These are phyloP conservation scores for Orthosia cruda DNA, from an alignment of 2,888 invertebrate genomes.

Conservation along the genomic window DNA sequence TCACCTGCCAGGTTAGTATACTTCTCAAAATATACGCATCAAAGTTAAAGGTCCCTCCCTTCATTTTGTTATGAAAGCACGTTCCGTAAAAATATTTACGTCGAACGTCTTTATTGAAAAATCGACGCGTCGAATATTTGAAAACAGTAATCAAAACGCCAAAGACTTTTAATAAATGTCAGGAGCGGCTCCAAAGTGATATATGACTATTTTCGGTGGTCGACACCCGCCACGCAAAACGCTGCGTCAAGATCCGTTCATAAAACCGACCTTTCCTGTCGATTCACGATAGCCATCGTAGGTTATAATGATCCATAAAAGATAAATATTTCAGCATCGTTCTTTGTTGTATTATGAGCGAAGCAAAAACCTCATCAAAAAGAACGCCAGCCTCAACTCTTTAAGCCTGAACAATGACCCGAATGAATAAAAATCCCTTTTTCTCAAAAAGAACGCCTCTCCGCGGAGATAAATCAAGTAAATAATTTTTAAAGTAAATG, in stretches of 20 bases:
- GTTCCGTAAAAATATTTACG: slow-evolving; percentile 50
- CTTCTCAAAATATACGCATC: slow-evolving; percentile 10
- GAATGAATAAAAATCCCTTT: slow-evolving; percentile 57
- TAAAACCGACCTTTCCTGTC: slow-evolving; percentile 79
- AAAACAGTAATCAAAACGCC: slow-evolving; percentile 79
- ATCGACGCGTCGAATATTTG: slow-evolving; percentile 66
- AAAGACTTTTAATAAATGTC: slow-evolving; percentile 86
- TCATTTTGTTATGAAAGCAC: slow-evolving; percentile 21
- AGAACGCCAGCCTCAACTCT: slow-evolving; percentile 46
- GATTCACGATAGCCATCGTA: slow-evolving; percentile 75
- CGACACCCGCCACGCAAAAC: slow-evolving; percentile 77
- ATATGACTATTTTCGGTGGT: slow-evolving; percentile 80
- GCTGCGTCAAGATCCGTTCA: slow-evolving; percentile 83
- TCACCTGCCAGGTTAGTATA: neutral
- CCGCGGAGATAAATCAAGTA: slow-evolving; percentile 55
- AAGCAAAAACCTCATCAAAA: slow-evolving; percentile 49
- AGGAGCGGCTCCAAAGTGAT: slow-evolving; percentile 80
- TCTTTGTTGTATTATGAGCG: slow-evolving; percentile 54
- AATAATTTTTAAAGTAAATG: slow-evolving; percentile 59
- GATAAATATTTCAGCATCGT: slow-evolving; percentile 61
- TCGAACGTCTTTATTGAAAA: slow-evolving; percentile 58
- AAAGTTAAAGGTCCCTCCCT: neutral
- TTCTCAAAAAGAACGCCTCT: slow-evolving; percentile 49
- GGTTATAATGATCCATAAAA: slow-evolving; percentile 73
- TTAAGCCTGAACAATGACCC: slow-evolving; percentile 52